A percentile compares a stretch with the other conserved stretches of the same genome.
Evolutionary conservation across 2,888 invertebrate genomes (phyloP).

Genomic region (Cloeon dipterum): DNA sequence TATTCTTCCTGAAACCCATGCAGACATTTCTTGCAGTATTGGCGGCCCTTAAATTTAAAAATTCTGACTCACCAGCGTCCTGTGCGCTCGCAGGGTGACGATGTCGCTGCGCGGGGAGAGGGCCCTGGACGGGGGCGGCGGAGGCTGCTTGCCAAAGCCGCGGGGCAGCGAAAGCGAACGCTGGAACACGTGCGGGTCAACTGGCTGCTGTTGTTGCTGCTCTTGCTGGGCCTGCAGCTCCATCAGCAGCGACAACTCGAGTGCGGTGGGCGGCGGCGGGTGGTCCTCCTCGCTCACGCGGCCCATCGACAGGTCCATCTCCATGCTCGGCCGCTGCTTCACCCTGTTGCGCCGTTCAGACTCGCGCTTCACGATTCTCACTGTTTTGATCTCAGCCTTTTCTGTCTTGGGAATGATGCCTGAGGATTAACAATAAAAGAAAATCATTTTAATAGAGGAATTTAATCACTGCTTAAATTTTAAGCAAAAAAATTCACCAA

Average conservation of each 20-base stretch:
- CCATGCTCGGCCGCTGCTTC: conserved; percentile 29
- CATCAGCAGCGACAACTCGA: conserved; percentile 10
- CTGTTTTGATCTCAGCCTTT: conserved; percentile 72
- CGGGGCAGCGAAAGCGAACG: conserved; percentile 21
- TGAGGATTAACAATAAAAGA: conserved; percentile 15
- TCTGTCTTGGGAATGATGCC: conserved; percentile 44
- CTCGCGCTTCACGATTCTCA: conserved; percentile 78
- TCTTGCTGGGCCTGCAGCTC: conserved; percentile 9
- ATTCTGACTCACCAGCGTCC: too few species aligned
- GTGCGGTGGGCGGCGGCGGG: background rate
- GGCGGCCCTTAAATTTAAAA: too few species aligned
- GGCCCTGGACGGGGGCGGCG: conserved; percentile 15
- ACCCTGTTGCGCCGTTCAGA: conserved; percentile 68
- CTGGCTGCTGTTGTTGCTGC: conserved; percentile 2
- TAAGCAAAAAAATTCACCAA: too few species aligned
- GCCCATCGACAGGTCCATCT: conserved; percentile 2
- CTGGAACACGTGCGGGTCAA: conserved; percentile 17
- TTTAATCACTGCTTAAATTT: too few species aligned
- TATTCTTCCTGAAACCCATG: too few species aligned
- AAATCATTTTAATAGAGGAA: too few species aligned
- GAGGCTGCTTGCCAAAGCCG: conserved; percentile 18
- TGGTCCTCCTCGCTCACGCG: conserved; percentile 16
- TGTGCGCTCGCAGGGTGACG: conserved; percentile 15
- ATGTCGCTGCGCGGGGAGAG: conserved; percentile 17
- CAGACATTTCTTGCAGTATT: too few species aligned